Conservation (phyloP, 2,797 vertebrate species). For the Pseudopleuronectes americanus region DNA sequence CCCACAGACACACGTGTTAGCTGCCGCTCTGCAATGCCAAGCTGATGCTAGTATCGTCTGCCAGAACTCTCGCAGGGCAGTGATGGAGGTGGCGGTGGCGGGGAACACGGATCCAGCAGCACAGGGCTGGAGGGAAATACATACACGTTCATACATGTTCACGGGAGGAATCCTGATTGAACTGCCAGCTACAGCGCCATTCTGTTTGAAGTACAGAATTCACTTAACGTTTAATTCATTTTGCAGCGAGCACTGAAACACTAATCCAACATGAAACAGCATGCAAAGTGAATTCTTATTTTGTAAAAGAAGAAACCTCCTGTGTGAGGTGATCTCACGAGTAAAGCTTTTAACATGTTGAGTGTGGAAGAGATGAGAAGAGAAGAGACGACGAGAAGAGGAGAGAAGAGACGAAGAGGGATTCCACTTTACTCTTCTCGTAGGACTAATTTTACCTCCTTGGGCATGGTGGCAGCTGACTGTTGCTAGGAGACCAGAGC, state of each 20-base stretch:
- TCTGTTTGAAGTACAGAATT: conserved; percentile 33
- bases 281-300: conserved; percentile 19
- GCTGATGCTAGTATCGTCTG: conserved; percentile 49
- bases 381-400: conserved; percentile 2
- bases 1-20: conserved; percentile 41
- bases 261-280: conserved; percentile 13
- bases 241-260: conserved; percentile 14
- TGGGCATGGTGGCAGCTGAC: conserved; percentile 77
- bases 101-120: conserved; percentile 15
- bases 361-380: conserved; percentile 6
- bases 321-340: conserved; percentile 7
- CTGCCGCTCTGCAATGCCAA: conserved; percentile 34
- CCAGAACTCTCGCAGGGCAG: conserved; percentile 37
- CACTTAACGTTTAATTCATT: conserved; percentile 27
- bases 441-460: conserved; percentile 79
- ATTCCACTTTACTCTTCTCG: conserved; percentile 48
- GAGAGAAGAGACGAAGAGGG: neutral
- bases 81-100: neutral
- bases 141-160: conserved; percentile 39
- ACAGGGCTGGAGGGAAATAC: conserved; percentile 20
- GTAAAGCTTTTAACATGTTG: neutral
- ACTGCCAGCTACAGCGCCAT: conserved; percentile 4
- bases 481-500: conserved; percentile 86
- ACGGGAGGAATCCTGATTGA: conserved; percentile 17
- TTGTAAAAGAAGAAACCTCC: neutral